phyloP scores from a whole-genome alignment of 2,888 invertebrate species.

The Leucophora obtusa region DNA sequence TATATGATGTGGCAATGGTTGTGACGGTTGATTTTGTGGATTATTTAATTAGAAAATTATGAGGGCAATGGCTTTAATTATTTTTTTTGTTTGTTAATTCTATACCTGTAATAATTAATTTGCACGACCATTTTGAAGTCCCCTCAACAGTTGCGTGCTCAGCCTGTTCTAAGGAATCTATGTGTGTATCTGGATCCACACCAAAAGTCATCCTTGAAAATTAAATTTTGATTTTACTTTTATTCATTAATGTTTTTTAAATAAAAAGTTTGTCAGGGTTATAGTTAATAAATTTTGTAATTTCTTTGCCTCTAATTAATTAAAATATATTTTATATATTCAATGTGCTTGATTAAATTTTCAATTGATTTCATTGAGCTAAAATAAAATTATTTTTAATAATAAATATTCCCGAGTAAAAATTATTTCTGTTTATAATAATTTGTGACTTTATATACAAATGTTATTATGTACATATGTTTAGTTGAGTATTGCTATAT shows the following conservation, averaged over 20 bases:
- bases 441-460: too few species aligned
- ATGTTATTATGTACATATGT: too few species aligned
- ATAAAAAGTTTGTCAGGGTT: not conserved
- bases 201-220: constrained; percentile 94
- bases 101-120: constrained; percentile 99
- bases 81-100: constrained; percentile 60
- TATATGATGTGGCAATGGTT: constrained; percentile 33
- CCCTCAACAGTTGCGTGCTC: constrained; percentile 99
- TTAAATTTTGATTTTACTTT: constrained; percentile 50
- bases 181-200: constrained; percentile 98
- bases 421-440: too few species aligned
- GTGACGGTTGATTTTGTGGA: constrained; percentile 36
- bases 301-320: too few species aligned
- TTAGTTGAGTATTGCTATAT: too few species aligned
- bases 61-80: constrained; percentile 32
- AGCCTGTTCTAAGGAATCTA: constrained; percentile 98
- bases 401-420: too few species aligned
- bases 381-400: too few species aligned
- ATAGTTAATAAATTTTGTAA: too few species aligned
- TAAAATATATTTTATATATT: not conserved
- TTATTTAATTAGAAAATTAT: constrained; percentile 18
- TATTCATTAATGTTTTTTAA: not conserved
- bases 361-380: constrained; percentile 51
- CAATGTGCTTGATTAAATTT: constrained; percentile 40
- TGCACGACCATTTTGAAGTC: constrained; percentile 99